A percentile compares a stretch with the other conserved stretches of the same genome.
phyloP scores from a whole-genome alignment of 2,797 vertebrate genomes.

The Sandelia bainsii region DNA sequence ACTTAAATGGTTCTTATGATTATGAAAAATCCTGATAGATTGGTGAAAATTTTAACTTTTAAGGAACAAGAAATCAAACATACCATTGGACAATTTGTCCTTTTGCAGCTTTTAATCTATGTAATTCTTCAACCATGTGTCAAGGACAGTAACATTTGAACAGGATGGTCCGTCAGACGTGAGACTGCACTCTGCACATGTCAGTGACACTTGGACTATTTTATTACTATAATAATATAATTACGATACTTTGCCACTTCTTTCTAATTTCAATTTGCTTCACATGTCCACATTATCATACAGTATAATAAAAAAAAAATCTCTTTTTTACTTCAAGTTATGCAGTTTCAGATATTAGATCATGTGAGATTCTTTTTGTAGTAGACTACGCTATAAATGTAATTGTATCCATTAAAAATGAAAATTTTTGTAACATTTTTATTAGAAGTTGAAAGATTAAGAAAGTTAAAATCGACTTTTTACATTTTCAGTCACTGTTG shows the following conservation, averaged over 20 bases:
- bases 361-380: too few species aligned
- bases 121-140: constrained; percentile 37
- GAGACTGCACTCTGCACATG: not conserved
- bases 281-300: too few species aligned
- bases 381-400: too few species aligned
- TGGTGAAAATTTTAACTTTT: not conserved
- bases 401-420: too few species aligned
- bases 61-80: not conserved
- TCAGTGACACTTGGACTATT: constrained; percentile 10
- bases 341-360: too few species aligned
- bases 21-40: constrained; percentile 3
- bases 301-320: too few species aligned
- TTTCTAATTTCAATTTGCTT: too few species aligned
- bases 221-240: not conserved
- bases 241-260: not conserved
- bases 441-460: too few species aligned
- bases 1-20: constrained; percentile 11
- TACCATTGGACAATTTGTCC: constrained; percentile 24
- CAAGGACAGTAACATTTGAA: constrained; percentile 13
- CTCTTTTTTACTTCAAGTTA: too few species aligned
- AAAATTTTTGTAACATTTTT: too few species aligned
- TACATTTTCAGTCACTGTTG: too few species aligned
- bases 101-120: constrained; percentile 47
- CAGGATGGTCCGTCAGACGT: constrained; percentile 20
- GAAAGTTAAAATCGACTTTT: too few species aligned